Base-by-base conservation (phyloP, 2,888 invertebrate species). In the Aproaerema taeniolella region DNA sequence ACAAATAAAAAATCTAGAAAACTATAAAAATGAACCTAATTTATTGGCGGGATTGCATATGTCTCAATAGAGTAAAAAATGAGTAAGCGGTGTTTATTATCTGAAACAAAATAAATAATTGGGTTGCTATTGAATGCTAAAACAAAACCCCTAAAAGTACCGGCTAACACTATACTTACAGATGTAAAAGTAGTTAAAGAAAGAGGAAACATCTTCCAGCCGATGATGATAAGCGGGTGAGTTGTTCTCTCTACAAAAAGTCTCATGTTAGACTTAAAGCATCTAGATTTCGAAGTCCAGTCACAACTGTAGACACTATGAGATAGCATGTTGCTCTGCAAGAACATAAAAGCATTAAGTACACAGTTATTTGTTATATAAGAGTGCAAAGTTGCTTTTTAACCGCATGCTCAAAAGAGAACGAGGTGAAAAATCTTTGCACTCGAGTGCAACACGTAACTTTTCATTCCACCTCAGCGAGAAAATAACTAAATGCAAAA, bases 181-280 rank as follows among this genome's bases (percentile, higher is more conserved):
- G 35, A 35, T 7, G 37, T 37, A 29, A 37, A 82, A 33, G 78
- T 73, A 16, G 42, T 49, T 2, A 82, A 58, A 14, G 76, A 74
- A 2, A 82, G 53, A 10, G 65, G 61, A 43, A 80, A 78, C 70
- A 78, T 76, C 49, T 77, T 80, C 41, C 68, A 66, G 1, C 68
- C 77, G 8, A 57, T 68, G 34, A 81, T 66, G 4, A 61, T 57
- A 1, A 81, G 52, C 0, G 81, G 78, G 15, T 56, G 61, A 40
- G 67, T 68, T 13, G 63, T 53, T 38, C 79, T 66, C 46, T 73
- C 72, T 1, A 73, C 65, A 29, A 81, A 75, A 7, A 80, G 42
- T 39, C 62, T 57, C 47, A 81, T 47, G 40, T 58, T 78, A 38
- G 61, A 74, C 47, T 75, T 81, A 46, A 76, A 81, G 5, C 49